A percentile compares a stretch with the other conserved stretches of the same genome.
phyloP scores from a whole-genome alignment of 2,888 invertebrate species.

The Spodoptera littoralis region DNA sequence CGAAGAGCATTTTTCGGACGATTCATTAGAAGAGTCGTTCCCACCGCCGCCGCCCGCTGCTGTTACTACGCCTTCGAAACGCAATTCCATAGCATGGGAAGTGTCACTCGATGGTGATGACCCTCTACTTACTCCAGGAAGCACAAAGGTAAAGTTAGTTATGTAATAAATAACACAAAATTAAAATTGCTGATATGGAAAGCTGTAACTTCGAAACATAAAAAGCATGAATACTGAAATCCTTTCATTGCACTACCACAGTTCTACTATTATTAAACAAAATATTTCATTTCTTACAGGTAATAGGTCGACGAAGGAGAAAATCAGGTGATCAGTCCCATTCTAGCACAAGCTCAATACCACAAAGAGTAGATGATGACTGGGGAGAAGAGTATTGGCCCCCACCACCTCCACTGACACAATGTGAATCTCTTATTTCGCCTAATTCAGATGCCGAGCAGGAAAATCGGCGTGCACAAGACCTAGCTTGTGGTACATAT shows the following conservation, averaged over 20 bases:
- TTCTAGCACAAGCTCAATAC: constrained; percentile 92
- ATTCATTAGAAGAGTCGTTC: constrained; percentile 93
- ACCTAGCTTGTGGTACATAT: constrained; percentile 91
- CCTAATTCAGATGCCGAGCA: constrained; percentile 90
- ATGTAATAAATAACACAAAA: background rate
- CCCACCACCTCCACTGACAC: constrained; percentile 91
- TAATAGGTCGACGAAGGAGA: constrained; percentile 87
- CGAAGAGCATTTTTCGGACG: constrained; percentile 93
- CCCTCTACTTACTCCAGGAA: constrained; percentile 91
- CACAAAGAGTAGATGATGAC: constrained; percentile 90
- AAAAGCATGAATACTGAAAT: too few relatives aligned
- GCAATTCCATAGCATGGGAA: constrained; percentile 96
- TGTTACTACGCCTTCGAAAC: constrained; percentile 90
- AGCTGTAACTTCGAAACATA: too few relatives aligned
- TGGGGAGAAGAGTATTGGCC: constrained; percentile 92
- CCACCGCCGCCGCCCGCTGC: constrained; percentile 90
- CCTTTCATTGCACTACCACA: too few relatives aligned
- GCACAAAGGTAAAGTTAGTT: constrained; percentile 87
- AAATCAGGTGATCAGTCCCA: constrained; percentile 89
- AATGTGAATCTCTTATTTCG: constrained; percentile 91
- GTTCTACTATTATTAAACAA: too few relatives aligned
- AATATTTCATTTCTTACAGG: constrained; percentile 76
- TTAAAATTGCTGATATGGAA: too few relatives aligned
- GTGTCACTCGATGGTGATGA: constrained; percentile 93
- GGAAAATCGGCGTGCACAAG: constrained; percentile 76